phyloP scores from a whole-genome alignment of 1,140 invertebrate species.

The Nasonia giraulti region DNA sequence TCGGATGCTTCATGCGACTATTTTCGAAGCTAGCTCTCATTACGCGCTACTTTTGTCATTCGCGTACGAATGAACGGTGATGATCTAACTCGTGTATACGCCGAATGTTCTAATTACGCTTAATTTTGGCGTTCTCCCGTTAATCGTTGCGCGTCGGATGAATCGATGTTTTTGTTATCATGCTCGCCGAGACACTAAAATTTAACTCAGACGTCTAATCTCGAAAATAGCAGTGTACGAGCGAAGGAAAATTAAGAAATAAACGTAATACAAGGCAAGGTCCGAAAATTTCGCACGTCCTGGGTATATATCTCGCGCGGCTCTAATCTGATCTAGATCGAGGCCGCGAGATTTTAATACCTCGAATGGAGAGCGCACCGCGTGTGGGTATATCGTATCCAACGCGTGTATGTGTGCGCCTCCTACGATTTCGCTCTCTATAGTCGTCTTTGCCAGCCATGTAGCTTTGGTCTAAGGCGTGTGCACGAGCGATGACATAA shows the following conservation, averaged over 20 bases:
- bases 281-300: slow-evolving; percentile 18
- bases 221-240: too few relatives aligned
- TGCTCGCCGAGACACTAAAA: too few relatives aligned
- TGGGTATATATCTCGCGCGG: background rate
- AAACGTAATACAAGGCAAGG: background rate
- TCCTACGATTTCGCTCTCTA: slow-evolving; percentile 9
- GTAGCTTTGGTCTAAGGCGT: background rate
- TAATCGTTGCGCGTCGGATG: background rate
- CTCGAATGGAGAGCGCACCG: background rate
- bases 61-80: background rate
- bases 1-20: background rate
- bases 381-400: background rate
- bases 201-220: too few relatives aligned
- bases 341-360: slow-evolving; percentile 35
- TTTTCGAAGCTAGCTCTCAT: background rate
- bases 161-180: background rate
- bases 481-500: background rate
- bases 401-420: background rate
- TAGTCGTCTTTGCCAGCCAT: background rate
- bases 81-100: background rate
- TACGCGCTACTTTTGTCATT: background rate
- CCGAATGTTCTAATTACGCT: background rate
- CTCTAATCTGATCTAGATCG: slow-evolving; percentile 31
- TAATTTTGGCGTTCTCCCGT: background rate
- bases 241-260: background rate